A percentile compares a stretch with the other conserved stretches of the same genome.
These are phyloP conservation scores for Hoplostethus atlanticus DNA, from an alignment of 2,797 vertebrate species.

Conservation along the genomic window DNA sequence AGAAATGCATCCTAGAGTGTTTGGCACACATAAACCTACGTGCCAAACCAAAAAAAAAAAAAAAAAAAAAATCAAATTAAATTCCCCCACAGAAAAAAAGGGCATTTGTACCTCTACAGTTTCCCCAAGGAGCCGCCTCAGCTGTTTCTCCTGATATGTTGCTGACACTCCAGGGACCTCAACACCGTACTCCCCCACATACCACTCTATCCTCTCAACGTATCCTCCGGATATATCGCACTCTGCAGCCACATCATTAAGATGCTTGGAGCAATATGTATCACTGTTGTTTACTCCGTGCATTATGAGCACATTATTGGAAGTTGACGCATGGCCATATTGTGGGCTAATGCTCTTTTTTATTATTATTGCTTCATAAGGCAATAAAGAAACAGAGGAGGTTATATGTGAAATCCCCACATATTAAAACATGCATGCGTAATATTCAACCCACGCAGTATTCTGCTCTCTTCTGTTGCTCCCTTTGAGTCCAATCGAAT, in stretches of 20 bases:
- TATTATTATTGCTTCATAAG: constrained; percentile 42
- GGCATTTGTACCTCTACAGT: constrained; percentile 27
- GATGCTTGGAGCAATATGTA: constrained; percentile 54
- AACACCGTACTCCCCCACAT: constrained; percentile 60
- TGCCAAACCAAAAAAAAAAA: not conserved
- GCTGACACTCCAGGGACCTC: constrained; percentile 69
- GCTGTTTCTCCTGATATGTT: constrained; percentile 58
- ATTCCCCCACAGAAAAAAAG: constrained; percentile 6
- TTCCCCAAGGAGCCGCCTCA: constrained; percentile 54
- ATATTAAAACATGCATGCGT: constrained; percentile 23
- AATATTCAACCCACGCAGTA: constrained; percentile 3
- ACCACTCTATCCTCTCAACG: constrained; percentile 55
- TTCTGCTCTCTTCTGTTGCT: constrained; percentile 3
- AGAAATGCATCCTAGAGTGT: not conserved
- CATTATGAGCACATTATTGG: constrained; percentile 22
- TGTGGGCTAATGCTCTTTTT: constrained; percentile 5
- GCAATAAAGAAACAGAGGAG: constrained; percentile 48
- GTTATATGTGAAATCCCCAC: not conserved
- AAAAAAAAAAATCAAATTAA: constrained; percentile 9
- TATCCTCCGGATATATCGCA: constrained; percentile 58
- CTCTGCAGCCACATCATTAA: constrained; percentile 38
- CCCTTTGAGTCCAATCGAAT: constrained; percentile 30
- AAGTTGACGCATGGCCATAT: constrained; percentile 46
- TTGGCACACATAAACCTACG: constrained; percentile 2
- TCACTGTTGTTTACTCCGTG: constrained; percentile 38